Base-by-base conservation (phyloP, 2,113 vertebrate genomes). In the Rana temporaria region DNA sequence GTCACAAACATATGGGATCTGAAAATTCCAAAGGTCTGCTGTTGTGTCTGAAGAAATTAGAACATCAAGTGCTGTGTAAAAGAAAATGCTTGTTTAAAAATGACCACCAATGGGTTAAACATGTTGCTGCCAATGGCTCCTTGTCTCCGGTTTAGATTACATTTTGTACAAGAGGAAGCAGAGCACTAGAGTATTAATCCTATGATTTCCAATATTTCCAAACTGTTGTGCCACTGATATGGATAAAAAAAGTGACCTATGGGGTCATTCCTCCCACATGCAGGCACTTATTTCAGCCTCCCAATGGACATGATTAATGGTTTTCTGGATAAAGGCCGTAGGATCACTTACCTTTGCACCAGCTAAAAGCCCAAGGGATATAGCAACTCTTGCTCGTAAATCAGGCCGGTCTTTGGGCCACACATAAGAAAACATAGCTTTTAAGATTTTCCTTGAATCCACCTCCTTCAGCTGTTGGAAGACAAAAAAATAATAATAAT, bases 361-460 rank as follows among this genome's bases (percentile, higher is more conserved):
- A 48, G 93, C 98, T 22, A 99, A 92, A 73, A 99, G 93, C 34
- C 95, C 94, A 68, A 99, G 89, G 5, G 98, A 96, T 53, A 98
- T 52, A 71, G 90, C 96, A 15, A 99, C 98, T 85, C 98, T 95
- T 63, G 96, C 94, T 18, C 96, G 89, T 3, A 99, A 92, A 90
- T 99, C 98, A 5, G 98, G 98, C 85, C 97, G 91, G 84, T 99
- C 95, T 73, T 94, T 96, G 69, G 98, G 98, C 98, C 98, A 99
- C 79, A 99, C 97, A 0, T 99, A 97, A 4, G 95, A 93, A 79
- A 98, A 84, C 97, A 99, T 99, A 0, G 96, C 97, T 86, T 90
- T 90, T 67, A 99, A 87, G 85, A 99, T 99, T 88, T 93, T 94
- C 66, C 86, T 53, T 84, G 93, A 92, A 89, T 98, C 93, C 22